Conservation (phyloP, 2,113 vertebrate species). For the Rhinichthys klamathensis region DNA sequence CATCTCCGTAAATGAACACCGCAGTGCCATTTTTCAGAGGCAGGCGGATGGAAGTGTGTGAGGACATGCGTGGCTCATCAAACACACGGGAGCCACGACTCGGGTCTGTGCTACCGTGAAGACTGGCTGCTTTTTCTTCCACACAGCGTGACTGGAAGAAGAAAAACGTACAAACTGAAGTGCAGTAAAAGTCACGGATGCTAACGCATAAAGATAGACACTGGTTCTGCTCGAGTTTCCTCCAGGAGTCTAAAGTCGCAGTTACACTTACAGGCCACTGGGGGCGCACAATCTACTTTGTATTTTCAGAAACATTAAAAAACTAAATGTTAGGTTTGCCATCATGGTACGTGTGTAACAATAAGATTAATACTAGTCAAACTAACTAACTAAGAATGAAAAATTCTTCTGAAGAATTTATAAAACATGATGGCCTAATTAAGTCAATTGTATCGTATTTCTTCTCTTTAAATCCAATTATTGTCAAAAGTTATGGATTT, state of each 20-base stretch:
- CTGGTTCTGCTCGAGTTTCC: background rate
- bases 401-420: too few relatives aligned
- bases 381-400: too few relatives aligned
- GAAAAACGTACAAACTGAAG: background rate
- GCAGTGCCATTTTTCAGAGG: slow-evolving; percentile 43
- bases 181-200: background rate
- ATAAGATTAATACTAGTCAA: background rate
- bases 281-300: background rate
- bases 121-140: background rate
- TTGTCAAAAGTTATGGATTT: too few relatives aligned
- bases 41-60: slow-evolving; percentile 1
- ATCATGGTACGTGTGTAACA: background rate
- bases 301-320: background rate
- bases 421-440: too few relatives aligned
- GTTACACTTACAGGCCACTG: background rate
- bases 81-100: background rate
- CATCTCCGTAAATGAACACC: slow-evolving; percentile 40
- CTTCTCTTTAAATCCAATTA: too few relatives aligned
- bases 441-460: too few relatives aligned
- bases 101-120: background rate
- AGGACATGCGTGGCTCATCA: slow-evolving; percentile 17
- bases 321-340: background rate
- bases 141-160: background rate
- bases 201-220: background rate
- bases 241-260: background rate